A percentile compares a stretch with the other conserved stretches of the same genome.
phyloP scores from a whole-genome alignment of 2,888 invertebrate genomes.

The Pyrocoelia pectoralis region DNA sequence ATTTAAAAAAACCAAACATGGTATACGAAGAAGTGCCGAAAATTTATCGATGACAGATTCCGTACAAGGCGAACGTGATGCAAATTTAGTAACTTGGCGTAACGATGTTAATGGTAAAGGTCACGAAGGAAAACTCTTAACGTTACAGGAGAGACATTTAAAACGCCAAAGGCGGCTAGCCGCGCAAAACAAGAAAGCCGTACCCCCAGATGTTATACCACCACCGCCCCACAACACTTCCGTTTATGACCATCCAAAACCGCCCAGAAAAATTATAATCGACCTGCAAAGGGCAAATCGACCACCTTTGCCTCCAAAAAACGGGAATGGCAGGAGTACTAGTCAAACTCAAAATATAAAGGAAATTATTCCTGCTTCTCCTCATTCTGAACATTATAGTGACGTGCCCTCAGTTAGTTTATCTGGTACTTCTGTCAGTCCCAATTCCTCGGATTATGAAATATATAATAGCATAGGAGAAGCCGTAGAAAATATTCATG shows the following conservation, averaged over 20 bases:
- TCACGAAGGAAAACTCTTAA: constrained; percentile 71
- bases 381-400: constrained; percentile 40
- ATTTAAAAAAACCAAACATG: constrained; percentile 64
- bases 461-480: constrained; percentile 44
- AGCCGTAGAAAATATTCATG: constrained; percentile 5
- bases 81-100: constrained; percentile 37
- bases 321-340: constrained; percentile 63
- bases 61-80: constrained; percentile 16
- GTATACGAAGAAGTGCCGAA: constrained; percentile 58
- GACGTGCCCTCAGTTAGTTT: constrained; percentile 23
- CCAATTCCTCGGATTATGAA: constrained; percentile 63
- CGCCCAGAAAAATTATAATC: constrained; percentile 63
- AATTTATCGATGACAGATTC: constrained; percentile 40
- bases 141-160: constrained; percentile 76
- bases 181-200: constrained; percentile 60
- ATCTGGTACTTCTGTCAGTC: constrained; percentile 64
- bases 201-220: constrained; percentile 75
- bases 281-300: constrained; percentile 50
- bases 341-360: constrained; percentile 26
- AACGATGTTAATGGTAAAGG: constrained; percentile 56
- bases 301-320: constrained; percentile 68
- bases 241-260: constrained; percentile 69
- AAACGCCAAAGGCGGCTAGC: constrained; percentile 73
- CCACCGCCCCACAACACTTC: constrained; percentile 65
- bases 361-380: constrained; percentile 51